Evolutionary conservation across 2,797 vertebrate species (phyloP).

Genomic region (Sebastes paucispinis): DNA sequence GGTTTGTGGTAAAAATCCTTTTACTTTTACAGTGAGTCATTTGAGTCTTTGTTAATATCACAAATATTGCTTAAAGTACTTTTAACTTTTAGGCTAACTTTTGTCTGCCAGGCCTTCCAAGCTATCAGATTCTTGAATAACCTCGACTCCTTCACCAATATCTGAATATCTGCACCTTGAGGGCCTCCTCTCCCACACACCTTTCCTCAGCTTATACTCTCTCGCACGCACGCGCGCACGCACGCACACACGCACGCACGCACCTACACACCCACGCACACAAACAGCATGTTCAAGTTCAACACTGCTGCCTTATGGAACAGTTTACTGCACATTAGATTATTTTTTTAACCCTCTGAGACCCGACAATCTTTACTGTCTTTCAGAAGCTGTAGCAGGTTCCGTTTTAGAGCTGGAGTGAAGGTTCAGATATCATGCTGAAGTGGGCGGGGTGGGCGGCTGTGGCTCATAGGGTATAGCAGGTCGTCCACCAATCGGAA

Average conservation of each 20-base stretch:
- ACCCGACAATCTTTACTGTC: too few relatives aligned
- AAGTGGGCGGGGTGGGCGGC: fast-evolving
- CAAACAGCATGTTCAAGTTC: neutral
- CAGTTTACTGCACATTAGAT: neutral
- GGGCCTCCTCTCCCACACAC: slow-evolving; percentile 23
- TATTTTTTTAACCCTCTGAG: too few relatives aligned
- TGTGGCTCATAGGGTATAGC: too few relatives aligned
- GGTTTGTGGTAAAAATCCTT: neutral
- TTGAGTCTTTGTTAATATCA: neutral
- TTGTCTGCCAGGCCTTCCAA: neutral
- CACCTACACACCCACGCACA: too few relatives aligned
- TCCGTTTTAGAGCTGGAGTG: too few relatives aligned
- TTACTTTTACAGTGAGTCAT: neutral
- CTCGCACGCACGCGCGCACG: too few relatives aligned
- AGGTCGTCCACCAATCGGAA: too few relatives aligned
- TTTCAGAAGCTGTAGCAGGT: too few relatives aligned
- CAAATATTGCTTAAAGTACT: neutral
- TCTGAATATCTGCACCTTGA: slow-evolving; percentile 16
- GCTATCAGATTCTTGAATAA: neutral
- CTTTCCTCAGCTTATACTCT: neutral
- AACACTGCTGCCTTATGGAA: neutral
- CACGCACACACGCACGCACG: too few relatives aligned
- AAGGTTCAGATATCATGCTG: too few relatives aligned
- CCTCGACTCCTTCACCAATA: slow-evolving; percentile 6
- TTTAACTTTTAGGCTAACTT: neutral